These are phyloP conservation scores for Mellilla xanthometata DNA, from an alignment of 2,888 invertebrate genomes.

Conservation along the genomic window DNA sequence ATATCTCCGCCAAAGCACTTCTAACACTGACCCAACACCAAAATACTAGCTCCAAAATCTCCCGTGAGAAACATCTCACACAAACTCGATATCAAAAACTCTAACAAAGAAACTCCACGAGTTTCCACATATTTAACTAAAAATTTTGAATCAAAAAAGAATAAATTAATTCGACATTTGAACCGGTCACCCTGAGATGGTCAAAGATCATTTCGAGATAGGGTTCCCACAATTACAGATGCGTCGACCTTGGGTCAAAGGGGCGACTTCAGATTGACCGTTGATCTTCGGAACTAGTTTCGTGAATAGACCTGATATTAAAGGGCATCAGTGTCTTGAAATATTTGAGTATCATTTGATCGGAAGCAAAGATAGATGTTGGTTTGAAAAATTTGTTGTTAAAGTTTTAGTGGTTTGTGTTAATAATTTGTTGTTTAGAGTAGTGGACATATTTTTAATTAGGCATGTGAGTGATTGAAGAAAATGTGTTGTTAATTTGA, in stretches of 20 bases:
- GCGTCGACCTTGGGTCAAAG: conserved; percentile 58
- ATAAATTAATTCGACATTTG: conserved; percentile 49
- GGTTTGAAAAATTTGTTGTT: too few species aligned
- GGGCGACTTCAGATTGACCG: conserved; percentile 57
- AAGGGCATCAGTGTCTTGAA: not conserved
- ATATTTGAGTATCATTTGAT: not conserved
- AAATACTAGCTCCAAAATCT: conserved; percentile 15
- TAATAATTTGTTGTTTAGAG: too few species aligned
- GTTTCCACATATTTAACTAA: conserved; percentile 46
- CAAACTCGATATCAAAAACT: conserved; percentile 29
- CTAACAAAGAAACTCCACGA: conserved; percentile 36
- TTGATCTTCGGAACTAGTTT: conserved; percentile 60
- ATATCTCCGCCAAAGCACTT: not conserved
- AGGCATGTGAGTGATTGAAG: too few species aligned
- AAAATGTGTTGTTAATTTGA: too few species aligned
- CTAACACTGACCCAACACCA: conserved; percentile 6
- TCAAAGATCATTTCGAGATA: conserved; percentile 53
- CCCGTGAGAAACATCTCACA: conserved; percentile 29
- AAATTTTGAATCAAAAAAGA: conserved; percentile 59
- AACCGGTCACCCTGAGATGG: conserved; percentile 66
- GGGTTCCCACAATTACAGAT: conserved; percentile 63
- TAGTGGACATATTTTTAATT: too few species aligned
- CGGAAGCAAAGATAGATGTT: too few species aligned
- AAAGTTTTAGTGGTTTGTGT: too few species aligned
- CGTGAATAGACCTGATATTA: conserved; percentile 1